These are phyloP conservation scores for Lycocorax pyrrhopterus DNA, from an alignment of 2,113 vertebrate species.

Conservation along the genomic window DNA sequence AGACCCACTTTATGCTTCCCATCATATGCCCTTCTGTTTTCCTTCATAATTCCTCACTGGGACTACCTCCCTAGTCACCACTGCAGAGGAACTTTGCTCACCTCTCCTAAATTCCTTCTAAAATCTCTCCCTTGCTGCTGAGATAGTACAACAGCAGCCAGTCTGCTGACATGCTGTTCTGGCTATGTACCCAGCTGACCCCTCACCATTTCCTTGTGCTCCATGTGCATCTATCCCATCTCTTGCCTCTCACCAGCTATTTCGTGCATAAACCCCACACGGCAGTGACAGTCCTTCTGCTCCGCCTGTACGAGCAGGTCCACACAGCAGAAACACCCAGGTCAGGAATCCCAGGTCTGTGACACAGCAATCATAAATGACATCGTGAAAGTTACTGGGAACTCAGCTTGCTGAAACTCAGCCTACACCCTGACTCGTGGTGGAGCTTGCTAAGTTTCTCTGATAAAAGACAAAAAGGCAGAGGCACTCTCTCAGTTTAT, in stretches of 20 bases:
- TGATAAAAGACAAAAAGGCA: background rate
- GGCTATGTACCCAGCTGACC: background rate
- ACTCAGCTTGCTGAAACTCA: background rate
- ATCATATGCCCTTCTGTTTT: background rate
- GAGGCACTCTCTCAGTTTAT: background rate
- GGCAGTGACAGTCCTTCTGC: background rate
- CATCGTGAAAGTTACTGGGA: background rate
- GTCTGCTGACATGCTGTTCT: accelerated
- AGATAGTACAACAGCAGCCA: background rate
- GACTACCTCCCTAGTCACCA: background rate
- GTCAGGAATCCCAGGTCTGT: background rate
- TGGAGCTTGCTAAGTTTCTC: background rate
- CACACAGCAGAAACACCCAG: background rate
- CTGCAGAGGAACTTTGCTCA: background rate
- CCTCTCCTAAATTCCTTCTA: background rate
- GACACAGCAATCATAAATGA: background rate
- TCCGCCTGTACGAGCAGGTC: accelerated
- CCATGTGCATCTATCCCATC: background rate
- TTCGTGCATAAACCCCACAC: background rate
- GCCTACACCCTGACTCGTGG: background rate
- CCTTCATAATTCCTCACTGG: background rate
- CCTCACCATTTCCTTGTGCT: background rate
- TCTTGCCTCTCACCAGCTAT: background rate
- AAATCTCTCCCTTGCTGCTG: background rate
- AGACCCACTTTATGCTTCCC: background rate